Percentiles rank a stretch among this genome's conserved stretches.
Evolutionary conservation across 2,113 vertebrate species (phyloP).

Genomic region (Hippopotamus amphibius): DNA sequence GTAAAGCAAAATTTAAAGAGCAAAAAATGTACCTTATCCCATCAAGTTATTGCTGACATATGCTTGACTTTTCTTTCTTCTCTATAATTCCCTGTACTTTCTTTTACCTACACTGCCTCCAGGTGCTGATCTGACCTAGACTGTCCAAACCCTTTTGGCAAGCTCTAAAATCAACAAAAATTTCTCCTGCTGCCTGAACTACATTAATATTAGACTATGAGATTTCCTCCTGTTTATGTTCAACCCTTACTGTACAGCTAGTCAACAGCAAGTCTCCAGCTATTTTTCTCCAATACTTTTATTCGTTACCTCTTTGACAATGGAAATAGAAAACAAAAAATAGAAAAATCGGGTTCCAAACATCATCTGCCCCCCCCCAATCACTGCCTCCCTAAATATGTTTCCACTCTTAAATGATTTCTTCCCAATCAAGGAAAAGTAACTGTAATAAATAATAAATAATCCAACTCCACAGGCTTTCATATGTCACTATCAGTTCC

Average conservation of each 20-base stretch:
- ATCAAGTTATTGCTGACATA: background rate
- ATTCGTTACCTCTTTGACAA: background rate
- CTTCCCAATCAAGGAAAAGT: background rate
- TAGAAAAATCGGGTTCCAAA: background rate
- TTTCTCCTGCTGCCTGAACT: background rate
- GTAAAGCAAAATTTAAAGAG: background rate
- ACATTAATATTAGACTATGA: background rate
- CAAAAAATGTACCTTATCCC: background rate
- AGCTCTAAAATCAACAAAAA: background rate
- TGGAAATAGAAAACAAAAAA: conserved; percentile 21
- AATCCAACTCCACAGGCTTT: background rate
- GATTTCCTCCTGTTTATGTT: background rate
- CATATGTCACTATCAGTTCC: background rate
- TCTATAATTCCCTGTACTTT: background rate
- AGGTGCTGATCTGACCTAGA: background rate
- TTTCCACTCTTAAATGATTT: background rate
- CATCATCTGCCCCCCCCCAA: background rate
- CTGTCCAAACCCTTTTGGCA: background rate
- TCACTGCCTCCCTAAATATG: background rate
- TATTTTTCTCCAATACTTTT: background rate
- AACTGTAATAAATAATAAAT: background rate
- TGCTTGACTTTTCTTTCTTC: background rate
- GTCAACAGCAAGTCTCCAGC: background rate
- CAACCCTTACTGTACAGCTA: background rate
- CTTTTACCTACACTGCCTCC: background rate